Percentiles rank a stretch among this genome's conserved stretches.
Conservation (phyloP, 2,888 invertebrate species). For the Nyleta sp. region DNA sequence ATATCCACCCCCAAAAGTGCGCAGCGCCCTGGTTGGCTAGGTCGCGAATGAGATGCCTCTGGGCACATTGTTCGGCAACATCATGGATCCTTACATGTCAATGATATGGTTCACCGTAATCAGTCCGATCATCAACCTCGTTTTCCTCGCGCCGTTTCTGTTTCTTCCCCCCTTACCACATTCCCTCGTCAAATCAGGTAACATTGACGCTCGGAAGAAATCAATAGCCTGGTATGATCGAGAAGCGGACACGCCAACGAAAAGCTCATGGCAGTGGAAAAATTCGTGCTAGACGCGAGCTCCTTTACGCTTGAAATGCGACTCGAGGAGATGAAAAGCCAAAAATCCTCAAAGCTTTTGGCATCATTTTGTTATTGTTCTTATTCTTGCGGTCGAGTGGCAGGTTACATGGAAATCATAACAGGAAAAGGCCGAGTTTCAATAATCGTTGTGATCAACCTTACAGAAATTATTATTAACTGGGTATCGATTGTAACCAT, state of each 20-base stretch:
- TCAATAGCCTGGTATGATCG: slow-evolving; percentile 73
- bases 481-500: slow-evolving; percentile 47
- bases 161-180: slow-evolving; percentile 74
- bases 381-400: slow-evolving; percentile 73
- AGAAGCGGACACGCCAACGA: slow-evolving; percentile 52
- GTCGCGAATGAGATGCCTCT: slow-evolving; percentile 71
- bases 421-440: no score
- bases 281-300: slow-evolving; percentile 65
- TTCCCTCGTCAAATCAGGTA: slow-evolving; percentile 65
- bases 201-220: slow-evolving; percentile 65
- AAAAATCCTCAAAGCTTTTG: slow-evolving; percentile 64
- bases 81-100: slow-evolving; percentile 71
- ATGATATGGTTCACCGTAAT: slow-evolving; percentile 72
- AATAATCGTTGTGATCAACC: slow-evolving; percentile 69
- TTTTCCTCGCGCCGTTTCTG: slow-evolving; percentile 69
- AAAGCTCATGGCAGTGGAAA: slow-evolving; percentile 58
- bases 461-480: slow-evolving; percentile 68
- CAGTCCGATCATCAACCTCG: slow-evolving; percentile 68
- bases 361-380: slow-evolving; percentile 67
- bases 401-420: no score
- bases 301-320: slow-evolving; percentile 51
- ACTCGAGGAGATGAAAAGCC: slow-evolving; percentile 28
- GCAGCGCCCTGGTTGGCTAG: slow-evolving; percentile 73
- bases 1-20: slow-evolving; percentile 71
- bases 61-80: slow-evolving; percentile 73